Evolutionary conservation across 2,797 vertebrate species (phyloP).

Genomic region (Avahi laniger): DNA sequence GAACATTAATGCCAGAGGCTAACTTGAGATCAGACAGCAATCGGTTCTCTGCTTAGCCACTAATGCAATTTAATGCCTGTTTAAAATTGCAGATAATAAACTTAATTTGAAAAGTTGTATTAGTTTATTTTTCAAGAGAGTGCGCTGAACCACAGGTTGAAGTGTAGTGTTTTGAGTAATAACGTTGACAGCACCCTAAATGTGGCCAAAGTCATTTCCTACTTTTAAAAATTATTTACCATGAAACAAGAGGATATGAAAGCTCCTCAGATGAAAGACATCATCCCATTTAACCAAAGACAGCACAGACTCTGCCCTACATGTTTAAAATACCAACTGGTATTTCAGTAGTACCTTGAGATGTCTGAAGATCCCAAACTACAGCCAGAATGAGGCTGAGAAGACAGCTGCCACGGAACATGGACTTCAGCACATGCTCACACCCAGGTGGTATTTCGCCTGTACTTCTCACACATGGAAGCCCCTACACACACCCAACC

Average conservation of each 20-base stretch:
- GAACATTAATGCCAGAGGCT: neutral
- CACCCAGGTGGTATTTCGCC: neutral
- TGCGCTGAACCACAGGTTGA: neutral
- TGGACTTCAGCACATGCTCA: neutral
- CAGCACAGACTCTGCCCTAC: neutral
- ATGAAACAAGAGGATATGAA: constrained; percentile 3
- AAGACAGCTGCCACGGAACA: accelerated
- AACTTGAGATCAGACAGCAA: neutral
- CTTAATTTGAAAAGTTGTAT: neutral
- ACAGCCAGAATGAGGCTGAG: neutral
- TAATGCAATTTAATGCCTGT: neutral
- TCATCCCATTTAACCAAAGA: neutral
- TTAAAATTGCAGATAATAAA: neutral
- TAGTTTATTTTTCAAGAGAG: neutral
- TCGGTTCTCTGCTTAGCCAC: neutral
- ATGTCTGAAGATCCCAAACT: neutral
- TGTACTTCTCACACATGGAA: accelerated
- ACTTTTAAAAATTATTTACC: neutral
- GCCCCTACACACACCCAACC: too few relatives aligned
- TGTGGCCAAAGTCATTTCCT: neutral
- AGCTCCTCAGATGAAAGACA: neutral
- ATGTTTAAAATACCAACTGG: neutral
- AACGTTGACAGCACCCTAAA: neutral
- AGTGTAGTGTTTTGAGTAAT: neutral
- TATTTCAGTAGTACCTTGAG: neutral